Evolutionary conservation across 2,797 vertebrate genomes (phyloP).

Genomic region (Cyclopterus lumpus): DNA sequence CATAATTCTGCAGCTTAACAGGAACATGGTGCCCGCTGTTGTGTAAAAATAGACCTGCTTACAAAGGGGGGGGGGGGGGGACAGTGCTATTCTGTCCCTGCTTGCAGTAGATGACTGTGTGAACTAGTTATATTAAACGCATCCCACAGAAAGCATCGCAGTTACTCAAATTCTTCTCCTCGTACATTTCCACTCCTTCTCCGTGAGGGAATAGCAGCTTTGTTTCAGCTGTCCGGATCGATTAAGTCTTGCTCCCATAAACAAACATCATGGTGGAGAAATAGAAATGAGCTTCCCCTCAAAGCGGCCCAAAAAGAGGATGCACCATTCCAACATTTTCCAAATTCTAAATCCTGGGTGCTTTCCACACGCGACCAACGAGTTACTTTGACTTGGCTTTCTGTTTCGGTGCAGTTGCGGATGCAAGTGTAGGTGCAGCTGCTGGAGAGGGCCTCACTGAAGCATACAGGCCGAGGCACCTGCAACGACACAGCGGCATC

Average conservation of each 20-base stretch:
- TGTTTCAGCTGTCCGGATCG: slow-evolving; percentile 71
- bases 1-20: slow-evolving; percentile 45
- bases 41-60: slow-evolving; percentile 58
- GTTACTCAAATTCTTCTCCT: slow-evolving; percentile 65
- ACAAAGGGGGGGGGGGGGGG: slow-evolving; percentile 3
- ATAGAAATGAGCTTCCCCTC: slow-evolving; percentile 65
- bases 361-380: not conserved
- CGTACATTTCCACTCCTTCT: slow-evolving; percentile 34
- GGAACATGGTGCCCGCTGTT: slow-evolving; percentile 33
- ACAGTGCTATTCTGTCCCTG: slow-evolving; percentile 32
- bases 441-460: slow-evolving; percentile 62
- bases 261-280: slow-evolving; percentile 62
- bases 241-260: slow-evolving; percentile 70
- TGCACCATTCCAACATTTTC: slow-evolving; percentile 53
- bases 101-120: slow-evolving; percentile 48
- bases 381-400: slow-evolving; percentile 85
- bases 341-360: slow-evolving; percentile 48
- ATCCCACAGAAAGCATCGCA: slow-evolving; percentile 59
- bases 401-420: slow-evolving; percentile 69
- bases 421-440: slow-evolving; percentile 27
- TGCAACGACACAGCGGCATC: slow-evolving; percentile 46
- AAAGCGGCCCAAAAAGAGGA: slow-evolving; percentile 49
- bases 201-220: slow-evolving; percentile 69
- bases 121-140: slow-evolving; percentile 49
- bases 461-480: slow-evolving; percentile 65